Evolutionary conservation across 1,140 invertebrate genomes (phyloP).

Genomic region (Sitobion miscanthi): DNA sequence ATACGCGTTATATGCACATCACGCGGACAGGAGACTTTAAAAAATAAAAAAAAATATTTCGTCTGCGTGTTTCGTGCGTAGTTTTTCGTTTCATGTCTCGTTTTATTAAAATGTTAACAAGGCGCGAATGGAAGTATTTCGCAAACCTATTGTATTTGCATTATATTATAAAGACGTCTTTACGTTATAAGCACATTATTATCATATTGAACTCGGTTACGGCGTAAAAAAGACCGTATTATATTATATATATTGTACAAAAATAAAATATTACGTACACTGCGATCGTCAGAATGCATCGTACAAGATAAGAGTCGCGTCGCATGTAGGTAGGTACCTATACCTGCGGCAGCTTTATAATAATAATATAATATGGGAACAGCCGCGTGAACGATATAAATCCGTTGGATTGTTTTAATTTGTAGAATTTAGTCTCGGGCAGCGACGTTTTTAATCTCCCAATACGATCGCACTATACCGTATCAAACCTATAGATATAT

Average conservation of each 20-base stretch:
- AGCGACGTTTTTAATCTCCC: background rate
- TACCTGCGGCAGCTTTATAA: background rate
- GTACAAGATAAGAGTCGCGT: background rate
- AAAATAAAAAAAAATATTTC: background rate
- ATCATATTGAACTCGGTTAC: background rate
- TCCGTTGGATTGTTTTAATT: slow-evolving; percentile 12
- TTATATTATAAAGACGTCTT: background rate
- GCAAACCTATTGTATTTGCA: background rate
- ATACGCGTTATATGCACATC: background rate
- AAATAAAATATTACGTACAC: background rate
- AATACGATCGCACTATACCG: background rate
- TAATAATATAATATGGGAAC: background rate
- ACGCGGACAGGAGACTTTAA: background rate
- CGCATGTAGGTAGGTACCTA: too few species aligned
- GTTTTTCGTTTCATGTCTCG: background rate
- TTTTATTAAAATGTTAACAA: slow-evolving; percentile 19
- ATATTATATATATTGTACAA: slow-evolving; percentile 11
- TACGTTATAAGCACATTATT: slow-evolving; percentile 4
- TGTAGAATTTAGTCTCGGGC: background rate
- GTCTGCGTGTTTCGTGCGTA: background rate
- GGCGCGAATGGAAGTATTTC: background rate
- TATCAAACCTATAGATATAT: background rate
- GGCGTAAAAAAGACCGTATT: background rate
- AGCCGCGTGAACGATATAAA: background rate
- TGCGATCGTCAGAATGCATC: background rate